Conservation (phyloP, 2,888 invertebrate genomes). For the Deroplatys truncata region DNA sequence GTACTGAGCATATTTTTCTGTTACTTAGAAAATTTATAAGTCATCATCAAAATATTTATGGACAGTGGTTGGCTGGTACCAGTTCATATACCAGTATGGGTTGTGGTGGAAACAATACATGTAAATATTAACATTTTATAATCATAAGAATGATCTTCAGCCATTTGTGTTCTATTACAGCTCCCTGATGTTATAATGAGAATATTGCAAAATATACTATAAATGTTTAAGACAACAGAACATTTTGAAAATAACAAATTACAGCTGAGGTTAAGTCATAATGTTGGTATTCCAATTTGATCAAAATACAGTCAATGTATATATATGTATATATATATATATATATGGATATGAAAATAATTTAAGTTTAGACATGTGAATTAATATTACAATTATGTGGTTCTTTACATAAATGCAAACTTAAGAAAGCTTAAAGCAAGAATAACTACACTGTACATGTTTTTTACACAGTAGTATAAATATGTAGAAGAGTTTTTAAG, state of each 20-base stretch:
- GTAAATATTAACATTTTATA: neutral
- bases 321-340: no score
- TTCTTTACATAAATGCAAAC: neutral
- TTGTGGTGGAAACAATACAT: neutral
- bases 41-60: neutral
- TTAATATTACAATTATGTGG: neutral
- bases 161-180: neutral
- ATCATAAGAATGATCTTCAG: neutral
- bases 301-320: neutral
- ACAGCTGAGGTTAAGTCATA: neutral
- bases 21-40: neutral
- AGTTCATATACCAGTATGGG: neutral
- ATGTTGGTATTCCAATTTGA: neutral
- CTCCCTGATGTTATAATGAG: neutral
- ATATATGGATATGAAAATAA: neutral
- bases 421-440: neutral
- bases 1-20: no score
- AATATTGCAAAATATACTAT: neutral
- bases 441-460: slow-evolving; percentile 9
- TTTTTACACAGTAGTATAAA: slow-evolving; percentile 20
- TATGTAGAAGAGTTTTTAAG: slow-evolving; percentile 11
- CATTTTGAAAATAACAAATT: neutral
- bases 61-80: no score
- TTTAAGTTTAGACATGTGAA: neutral
- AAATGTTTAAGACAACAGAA: neutral